Conservation (phyloP, 2,113 vertebrate genomes). For the Austrofundulus limnaeus region DNA sequence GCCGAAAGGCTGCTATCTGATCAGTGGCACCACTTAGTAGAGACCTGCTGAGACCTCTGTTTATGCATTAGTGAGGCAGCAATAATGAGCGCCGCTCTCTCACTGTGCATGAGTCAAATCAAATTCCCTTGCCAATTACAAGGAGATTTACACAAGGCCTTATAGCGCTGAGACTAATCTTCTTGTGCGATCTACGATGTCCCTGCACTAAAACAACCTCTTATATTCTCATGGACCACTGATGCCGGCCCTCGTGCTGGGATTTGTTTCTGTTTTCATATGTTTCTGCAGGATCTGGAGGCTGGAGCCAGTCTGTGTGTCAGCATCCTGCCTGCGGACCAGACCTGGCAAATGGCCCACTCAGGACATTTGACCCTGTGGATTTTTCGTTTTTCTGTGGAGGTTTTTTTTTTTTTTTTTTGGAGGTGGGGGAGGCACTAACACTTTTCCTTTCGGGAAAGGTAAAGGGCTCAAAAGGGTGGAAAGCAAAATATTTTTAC, state of each 20-base stretch:
- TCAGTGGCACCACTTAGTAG: constrained; percentile 66
- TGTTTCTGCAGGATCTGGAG: constrained; percentile 65
- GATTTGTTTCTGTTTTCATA: constrained; percentile 78
- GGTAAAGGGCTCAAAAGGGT: constrained; percentile 88
- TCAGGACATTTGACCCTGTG: constrained; percentile 79
- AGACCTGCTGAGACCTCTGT: constrained; percentile 67
- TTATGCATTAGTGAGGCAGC: constrained; percentile 70
- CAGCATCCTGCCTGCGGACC: constrained; percentile 69
- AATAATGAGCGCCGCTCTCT: constrained; percentile 68
- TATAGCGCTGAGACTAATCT: constrained; percentile 67
- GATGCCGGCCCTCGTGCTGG: constrained; percentile 61
- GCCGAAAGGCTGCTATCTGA: constrained; percentile 63
- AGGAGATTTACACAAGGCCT: constrained; percentile 73
- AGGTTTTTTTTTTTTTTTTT: constrained; percentile 64
- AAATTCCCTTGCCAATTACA: constrained; percentile 76
- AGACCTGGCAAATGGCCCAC: constrained; percentile 75
- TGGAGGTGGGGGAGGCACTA: constrained; percentile 45
- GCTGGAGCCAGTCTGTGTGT: constrained; percentile 68
- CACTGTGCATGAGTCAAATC: constrained; percentile 70
- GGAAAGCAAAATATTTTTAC: constrained; percentile 98
- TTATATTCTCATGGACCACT: constrained; percentile 69
- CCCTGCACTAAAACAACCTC: constrained; percentile 66
- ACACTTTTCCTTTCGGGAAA: constrained; percentile 73
- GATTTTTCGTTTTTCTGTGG: constrained; percentile 71
- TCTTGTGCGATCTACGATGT: constrained; percentile 65